phyloP scores from a whole-genome alignment of 2,797 vertebrate genomes.

The Melanotaenia parkinsoni region DNA sequence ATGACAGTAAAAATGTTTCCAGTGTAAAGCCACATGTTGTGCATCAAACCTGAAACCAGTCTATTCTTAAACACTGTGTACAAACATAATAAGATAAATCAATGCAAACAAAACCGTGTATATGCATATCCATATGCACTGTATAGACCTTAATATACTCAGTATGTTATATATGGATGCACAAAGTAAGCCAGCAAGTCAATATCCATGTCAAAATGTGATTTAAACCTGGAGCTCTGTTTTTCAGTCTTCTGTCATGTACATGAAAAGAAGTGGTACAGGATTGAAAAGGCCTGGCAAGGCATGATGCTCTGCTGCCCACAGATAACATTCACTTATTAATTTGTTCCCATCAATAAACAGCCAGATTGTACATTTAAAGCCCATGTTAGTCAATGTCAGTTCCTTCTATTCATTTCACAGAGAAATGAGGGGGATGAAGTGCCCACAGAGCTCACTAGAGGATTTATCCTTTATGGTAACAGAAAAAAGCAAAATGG shows the following conservation, averaged over 20 bases:
- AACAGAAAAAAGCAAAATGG: conserved; percentile 37
- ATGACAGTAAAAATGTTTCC: conserved; percentile 29
- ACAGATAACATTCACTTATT: conserved; percentile 76
- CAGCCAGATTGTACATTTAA: conserved; percentile 69
- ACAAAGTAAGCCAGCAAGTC: conserved; percentile 29
- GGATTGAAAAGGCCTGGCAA: conserved; percentile 60
- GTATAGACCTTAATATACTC: conserved; percentile 26
- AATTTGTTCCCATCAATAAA: conserved; percentile 66
- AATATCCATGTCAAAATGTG: conserved; percentile 51
- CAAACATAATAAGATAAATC: conserved; percentile 25
- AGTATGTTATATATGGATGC: conserved; percentile 31
- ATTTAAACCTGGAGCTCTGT: conserved; percentile 51
- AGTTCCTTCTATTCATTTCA: conserved; percentile 62
- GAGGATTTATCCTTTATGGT: conserved; percentile 51
- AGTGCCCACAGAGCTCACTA: conserved; percentile 54
- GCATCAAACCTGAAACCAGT: conserved; percentile 27
- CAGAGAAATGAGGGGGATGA: conserved; percentile 63
- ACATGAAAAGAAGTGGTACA: conserved; percentile 56
- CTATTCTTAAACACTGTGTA: conserved; percentile 7
- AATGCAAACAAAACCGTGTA: conserved; percentile 26
- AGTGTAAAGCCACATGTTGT: conserved; percentile 4
- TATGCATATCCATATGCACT: background rate
- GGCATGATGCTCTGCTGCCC: conserved; percentile 61
- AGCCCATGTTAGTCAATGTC: conserved; percentile 67
- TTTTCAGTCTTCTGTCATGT: conserved; percentile 62